A percentile compares a stretch with the other conserved stretches of the same genome.
phyloP scores from a whole-genome alignment of 1,140 invertebrate species.

The Micrasema minimum region DNA sequence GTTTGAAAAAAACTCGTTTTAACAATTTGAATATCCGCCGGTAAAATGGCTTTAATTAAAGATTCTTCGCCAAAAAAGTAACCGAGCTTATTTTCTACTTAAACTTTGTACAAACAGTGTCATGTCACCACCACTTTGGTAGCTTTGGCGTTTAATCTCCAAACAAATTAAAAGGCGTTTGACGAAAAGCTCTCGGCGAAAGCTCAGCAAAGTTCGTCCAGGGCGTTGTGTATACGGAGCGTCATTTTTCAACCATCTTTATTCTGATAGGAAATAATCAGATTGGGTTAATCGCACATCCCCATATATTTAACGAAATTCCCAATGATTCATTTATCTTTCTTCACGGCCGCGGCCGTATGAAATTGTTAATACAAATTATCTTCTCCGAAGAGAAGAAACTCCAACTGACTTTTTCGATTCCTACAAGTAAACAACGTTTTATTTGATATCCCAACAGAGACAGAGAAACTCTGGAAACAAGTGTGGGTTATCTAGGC shows the following conservation, averaged over 20 bases:
- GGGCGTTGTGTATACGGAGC: slow-evolving; percentile 4
- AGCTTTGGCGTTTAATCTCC: slow-evolving; percentile 13
- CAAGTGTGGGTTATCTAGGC: too few species aligned
- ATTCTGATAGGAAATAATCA: slow-evolving; percentile 9
- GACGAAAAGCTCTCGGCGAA: slow-evolving; percentile 18
- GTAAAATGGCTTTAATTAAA: slow-evolving; percentile 24
- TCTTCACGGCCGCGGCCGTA: too few species aligned
- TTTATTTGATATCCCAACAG: too few species aligned
- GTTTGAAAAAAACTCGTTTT: not conserved
- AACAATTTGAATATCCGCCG: slow-evolving; percentile 3
- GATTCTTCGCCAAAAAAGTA: slow-evolving; percentile 1
- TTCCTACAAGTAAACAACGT: too few species aligned
- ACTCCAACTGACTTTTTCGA: too few species aligned
- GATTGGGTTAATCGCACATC: slow-evolving; percentile 2
- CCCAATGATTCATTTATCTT: too few species aligned
- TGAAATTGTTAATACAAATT: too few species aligned
- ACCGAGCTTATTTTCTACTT: not conserved
- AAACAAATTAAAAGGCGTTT: slow-evolving; percentile 27
- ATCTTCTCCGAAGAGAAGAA: too few species aligned
- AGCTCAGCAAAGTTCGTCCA: slow-evolving; percentile 6
- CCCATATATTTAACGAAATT: not conserved
- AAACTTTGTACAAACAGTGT: slow-evolving; percentile 16
- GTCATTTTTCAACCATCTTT: slow-evolving; percentile 3
- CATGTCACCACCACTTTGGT: slow-evolving; percentile 12
- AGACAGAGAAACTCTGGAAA: too few species aligned